Evolutionary conservation across 2,113 vertebrate species (phyloP), one percentile per base, ranked within the genome.

Genomic region (Phocoena phocoena): DNA sequence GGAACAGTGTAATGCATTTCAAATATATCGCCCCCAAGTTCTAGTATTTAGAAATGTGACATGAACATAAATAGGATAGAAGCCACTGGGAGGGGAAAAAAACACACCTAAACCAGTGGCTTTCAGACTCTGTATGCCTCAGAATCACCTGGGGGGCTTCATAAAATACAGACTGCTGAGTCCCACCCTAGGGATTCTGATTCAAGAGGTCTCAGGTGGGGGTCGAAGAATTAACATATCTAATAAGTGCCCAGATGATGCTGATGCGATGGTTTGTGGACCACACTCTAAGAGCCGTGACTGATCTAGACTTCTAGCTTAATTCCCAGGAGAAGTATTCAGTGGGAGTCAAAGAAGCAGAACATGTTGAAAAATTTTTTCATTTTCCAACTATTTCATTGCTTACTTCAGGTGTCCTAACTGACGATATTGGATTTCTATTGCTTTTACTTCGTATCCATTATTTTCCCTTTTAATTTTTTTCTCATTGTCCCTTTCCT

Each of bases 11-110:
- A 89, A 62, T 62, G 68, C 63, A 70, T 91, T 90, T 95, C 33
- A 94, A 90, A 12, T 81, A 44, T 25, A 77, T 55, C 85, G 25
- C 41, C 67, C 65, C 88, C 36, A 93, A 95, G 84, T 74, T 65
- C 62, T 83, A 93, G 10, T 70, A 74, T 93, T 97, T 85, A 96
- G 31, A 97, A 93, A 87, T 96, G 31, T 62, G n/a, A 38, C 53
- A 90, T 55, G 63, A 96, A 71, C 31, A 85, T 92, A 88, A 92
- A 80, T 53, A 90, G n/a, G n/a, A 87, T n/a, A 38, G 33, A 17
- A 88, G 74, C 9, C 14, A 14, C 8, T 89, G 8, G 36, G 55
- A 55, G 31, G 4, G 33, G 9, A 4, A 44, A 77, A n/a, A 83
- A 63, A 60, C 1, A 23, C 8, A 83, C 38, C 17, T 28, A 47